phyloP scores from a whole-genome alignment of 2,797 vertebrate genomes.

The Garrulus glandarius region DNA sequence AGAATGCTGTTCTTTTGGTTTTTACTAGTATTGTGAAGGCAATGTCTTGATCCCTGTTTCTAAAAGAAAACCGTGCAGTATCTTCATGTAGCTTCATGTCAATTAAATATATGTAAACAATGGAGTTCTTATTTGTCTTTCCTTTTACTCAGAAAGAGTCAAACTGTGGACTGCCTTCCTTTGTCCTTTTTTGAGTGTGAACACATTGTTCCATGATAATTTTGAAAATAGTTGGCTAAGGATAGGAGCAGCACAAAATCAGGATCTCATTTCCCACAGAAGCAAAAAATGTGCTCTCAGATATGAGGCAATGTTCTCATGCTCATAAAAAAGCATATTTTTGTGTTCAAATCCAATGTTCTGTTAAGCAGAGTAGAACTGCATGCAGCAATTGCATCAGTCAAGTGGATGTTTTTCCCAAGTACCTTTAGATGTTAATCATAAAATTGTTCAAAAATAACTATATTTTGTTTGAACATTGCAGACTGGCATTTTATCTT shows the following conservation, averaged over 20 bases:
- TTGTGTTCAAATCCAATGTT: background rate
- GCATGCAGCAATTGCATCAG: background rate
- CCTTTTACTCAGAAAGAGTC: background rate
- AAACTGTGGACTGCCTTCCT: background rate
- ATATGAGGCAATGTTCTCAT: background rate
- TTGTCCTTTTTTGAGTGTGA: background rate
- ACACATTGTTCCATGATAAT: background rate
- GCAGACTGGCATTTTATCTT: background rate
- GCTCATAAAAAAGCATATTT: background rate
- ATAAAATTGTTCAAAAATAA: background rate
- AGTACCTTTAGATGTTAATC: background rate
- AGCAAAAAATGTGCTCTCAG: background rate
- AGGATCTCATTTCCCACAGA: background rate
- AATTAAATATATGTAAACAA: background rate
- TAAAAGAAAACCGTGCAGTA: background rate
- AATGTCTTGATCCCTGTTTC: background rate
- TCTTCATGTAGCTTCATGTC: background rate
- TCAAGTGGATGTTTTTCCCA: background rate
- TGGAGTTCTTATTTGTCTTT: background rate
- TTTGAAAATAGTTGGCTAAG: background rate
- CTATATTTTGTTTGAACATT: background rate
- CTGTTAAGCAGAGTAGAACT: background rate
- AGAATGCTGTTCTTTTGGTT: background rate
- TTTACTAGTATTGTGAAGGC: background rate
- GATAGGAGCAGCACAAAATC: background rate